Evolutionary conservation across 2,888 invertebrate species (phyloP), one percentile per base, ranked within the genome.

Genomic region (Sycophila texana): DNA sequence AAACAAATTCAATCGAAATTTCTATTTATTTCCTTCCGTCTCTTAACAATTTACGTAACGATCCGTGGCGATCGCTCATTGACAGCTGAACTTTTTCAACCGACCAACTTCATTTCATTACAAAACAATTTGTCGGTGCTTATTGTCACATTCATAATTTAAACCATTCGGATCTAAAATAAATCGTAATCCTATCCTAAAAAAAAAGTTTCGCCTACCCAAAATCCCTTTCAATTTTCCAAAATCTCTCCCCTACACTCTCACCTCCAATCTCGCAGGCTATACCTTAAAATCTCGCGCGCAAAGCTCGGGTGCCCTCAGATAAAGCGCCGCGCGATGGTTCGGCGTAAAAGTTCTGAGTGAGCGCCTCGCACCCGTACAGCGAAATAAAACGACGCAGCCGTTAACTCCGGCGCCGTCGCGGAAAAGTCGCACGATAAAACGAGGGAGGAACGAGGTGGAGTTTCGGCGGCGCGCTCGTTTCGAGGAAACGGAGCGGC

Each of bases 401-500:
- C 47, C 22, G 55, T 49, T 55, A 74, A 66, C 73, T 73, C 39
- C 57, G 63, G 63, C 14, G 53, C 26, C 47, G 26, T 26, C 26
- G 5, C 39, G 49, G 51, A 7, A n/a, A 12, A n/a, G n/a, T 13
- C 13, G 26, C 7, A 60, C 20, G 51, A 10, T 10, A 49, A 16
- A 12, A 51, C 16, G 18, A 57, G 55, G 13, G 30, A 10, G 20
- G 39, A 49, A 20, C 47, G 30, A 26, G 53, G 22, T 10, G 14
- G 18, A 12, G 61, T 30, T 16, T 16, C 14, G 26, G 16, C n/a
- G 4, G 61, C 5, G 30, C 3, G 7, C 14, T 18, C 61, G 61
- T 55, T 58, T 72, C 67, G 53, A 73, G 47, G 60, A 73, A 73
- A 78, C 73, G 73, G 61, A 78, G 10, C 73, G 53, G 73, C 55